Evolutionary conservation across 1,140 invertebrate species (phyloP).

Genomic region (Ericerus pela): DNA sequence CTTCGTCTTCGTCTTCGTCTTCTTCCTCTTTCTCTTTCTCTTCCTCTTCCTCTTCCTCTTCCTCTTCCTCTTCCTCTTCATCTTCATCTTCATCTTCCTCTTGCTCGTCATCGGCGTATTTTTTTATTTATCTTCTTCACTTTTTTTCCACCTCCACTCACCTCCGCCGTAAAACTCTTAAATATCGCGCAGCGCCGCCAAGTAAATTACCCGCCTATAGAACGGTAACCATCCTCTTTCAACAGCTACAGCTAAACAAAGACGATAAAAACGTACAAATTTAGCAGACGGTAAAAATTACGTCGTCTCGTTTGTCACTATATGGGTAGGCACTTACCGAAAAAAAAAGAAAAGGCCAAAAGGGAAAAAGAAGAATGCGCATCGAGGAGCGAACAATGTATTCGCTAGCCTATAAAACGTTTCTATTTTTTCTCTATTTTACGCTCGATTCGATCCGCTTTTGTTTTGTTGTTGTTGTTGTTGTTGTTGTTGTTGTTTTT

Average conservation of each 20-base stretch:
- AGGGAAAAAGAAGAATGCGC: too few relatives aligned
- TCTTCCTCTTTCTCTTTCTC: too few relatives aligned
- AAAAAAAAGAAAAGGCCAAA: too few relatives aligned
- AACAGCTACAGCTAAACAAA: conserved; percentile 7
- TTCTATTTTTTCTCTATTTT: background rate
- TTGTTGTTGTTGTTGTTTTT: too few relatives aligned
- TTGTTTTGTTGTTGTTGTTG: too few relatives aligned
- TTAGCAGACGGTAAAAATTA: conserved; percentile 12
- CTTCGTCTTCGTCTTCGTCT: too few relatives aligned
- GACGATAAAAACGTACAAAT: conserved; percentile 1
- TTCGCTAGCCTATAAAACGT: background rate
- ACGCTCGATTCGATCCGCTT: conserved; percentile 2
- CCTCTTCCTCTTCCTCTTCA: too few relatives aligned
- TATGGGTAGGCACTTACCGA: background rate
- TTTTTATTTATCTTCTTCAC: too few relatives aligned
- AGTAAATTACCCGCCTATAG: conserved; percentile 12
- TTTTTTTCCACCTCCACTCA: too few relatives aligned
- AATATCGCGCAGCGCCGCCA: background rate
- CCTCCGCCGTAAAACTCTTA: background rate
- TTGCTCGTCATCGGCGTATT: background rate
- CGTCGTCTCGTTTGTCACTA: conserved; percentile 4
- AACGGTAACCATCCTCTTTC: conserved; percentile 10
- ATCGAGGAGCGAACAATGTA: conserved; percentile 1
- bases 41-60: too few relatives aligned
- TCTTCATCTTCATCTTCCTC: too few relatives aligned